A percentile compares a stretch with the other conserved stretches of the same genome.
phyloP scores from a whole-genome alignment of 2,113 vertebrate genomes.

The Propithecus coquereli region DNA sequence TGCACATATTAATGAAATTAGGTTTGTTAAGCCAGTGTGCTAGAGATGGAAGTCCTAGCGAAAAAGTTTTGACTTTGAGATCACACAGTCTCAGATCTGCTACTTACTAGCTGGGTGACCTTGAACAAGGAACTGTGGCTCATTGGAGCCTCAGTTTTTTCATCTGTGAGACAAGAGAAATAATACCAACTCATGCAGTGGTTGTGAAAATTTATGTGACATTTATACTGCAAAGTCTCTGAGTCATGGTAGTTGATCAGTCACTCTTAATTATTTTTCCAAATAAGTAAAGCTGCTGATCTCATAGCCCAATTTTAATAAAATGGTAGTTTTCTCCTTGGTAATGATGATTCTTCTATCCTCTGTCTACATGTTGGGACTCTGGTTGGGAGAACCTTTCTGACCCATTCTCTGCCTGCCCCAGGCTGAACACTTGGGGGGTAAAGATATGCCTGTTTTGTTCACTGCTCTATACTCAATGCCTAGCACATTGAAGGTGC shows the following conservation, averaged over 20 bases:
- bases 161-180: background rate
- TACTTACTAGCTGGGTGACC: background rate
- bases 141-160: background rate
- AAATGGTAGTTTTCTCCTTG: background rate
- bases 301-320: background rate
- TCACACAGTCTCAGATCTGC: background rate
- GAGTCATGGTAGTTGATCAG: background rate
- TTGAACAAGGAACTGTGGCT: background rate
- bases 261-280: background rate
- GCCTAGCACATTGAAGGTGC: background rate
- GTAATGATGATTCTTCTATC: background rate
- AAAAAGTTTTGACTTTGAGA: background rate
- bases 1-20: constrained; percentile 49
- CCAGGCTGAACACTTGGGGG: background rate
- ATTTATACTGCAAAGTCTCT: background rate
- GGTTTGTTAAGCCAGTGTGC: background rate
- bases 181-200: background rate
- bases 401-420: background rate
- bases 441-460: background rate
- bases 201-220: background rate
- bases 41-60: background rate
- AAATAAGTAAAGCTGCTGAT: background rate
- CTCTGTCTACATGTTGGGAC: background rate
- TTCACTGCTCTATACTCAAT: background rate
- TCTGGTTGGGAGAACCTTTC: background rate